Base-by-base conservation (phyloP, 2,888 invertebrate genomes). In the Thymelicus lineola region DNA sequence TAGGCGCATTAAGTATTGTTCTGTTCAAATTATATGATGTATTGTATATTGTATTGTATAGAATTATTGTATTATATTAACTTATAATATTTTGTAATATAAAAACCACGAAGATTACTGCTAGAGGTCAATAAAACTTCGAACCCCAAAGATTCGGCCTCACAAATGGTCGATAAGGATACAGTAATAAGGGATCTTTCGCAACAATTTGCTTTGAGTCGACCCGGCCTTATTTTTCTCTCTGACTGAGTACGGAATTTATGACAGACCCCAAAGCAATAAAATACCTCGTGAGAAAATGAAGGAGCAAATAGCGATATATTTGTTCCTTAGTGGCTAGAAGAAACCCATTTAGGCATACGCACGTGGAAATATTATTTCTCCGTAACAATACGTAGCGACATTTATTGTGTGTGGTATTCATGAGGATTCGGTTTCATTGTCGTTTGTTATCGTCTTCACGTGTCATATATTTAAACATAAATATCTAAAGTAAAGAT, bases 251-350 rank as follows among this genome's bases (percentile, higher is more conserved):
- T 87, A 85, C 82, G 83, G 86, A 93, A 93, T 93, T 93, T 93
- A 93, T 90, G 93, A 84, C 89, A 84, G 88, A 87, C 86, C 91
- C 91, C 87, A 87, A 88, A 88, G 92, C 89, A 93, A 93, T 93
- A 93, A 93, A 93, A 92, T 91, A 93, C 92, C 92, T 91, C 89
- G 90, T 81, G 88, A 88, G 92, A 91, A 91, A 92, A 93, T 93
- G 93, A 92, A 93, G 91, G 91, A 89, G 90, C 89, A 90, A 92
- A 92, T 92, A 90, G 91, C 89, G 88, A 92, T 91, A 90, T 91
- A 91, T 93, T 91, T 92, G 90, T 90, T 90, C 89, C 87, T 88
- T 84, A 85, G 89, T 86, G 89, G 91, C 86, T 87, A 84, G 86
- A 85, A 85, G 86, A 86, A 85, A 86, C 83, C 85, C 88, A 85